Conservation (phyloP, 2,797 vertebrate genomes). For the Chaenodraco wilsoni region DNA sequence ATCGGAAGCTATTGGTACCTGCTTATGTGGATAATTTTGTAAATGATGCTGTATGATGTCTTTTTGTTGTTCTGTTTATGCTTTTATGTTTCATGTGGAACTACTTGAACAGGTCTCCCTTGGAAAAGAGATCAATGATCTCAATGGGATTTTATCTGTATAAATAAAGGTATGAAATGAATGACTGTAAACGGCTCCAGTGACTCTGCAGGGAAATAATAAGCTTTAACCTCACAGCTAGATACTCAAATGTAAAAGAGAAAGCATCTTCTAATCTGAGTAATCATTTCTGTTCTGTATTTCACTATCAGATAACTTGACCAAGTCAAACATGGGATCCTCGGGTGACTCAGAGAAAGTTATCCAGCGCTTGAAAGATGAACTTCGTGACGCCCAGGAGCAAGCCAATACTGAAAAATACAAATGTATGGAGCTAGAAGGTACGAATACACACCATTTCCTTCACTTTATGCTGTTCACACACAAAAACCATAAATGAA, state of each 20-base stretch:
- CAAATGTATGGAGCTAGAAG: conserved; percentile 94
- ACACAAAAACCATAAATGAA: conserved; percentile 1
- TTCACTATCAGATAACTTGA: conserved; percentile 87
- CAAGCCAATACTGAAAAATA: conserved; percentile 90
- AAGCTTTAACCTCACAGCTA: not conserved
- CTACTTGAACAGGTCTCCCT: too few relatives aligned
- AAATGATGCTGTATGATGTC: too few relatives aligned
- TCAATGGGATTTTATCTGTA: too few relatives aligned
- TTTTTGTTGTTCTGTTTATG: too few relatives aligned
- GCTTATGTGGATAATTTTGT: too few relatives aligned
- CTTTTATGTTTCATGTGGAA: too few relatives aligned
- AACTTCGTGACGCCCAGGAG: conserved; percentile 92
- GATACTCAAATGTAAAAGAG: not conserved
- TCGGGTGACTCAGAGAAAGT: conserved; percentile 90
- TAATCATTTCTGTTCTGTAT: conserved; percentile 11
- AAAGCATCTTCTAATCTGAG: not conserved
- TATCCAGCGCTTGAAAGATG: conserved; percentile 91
- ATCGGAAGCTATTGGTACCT: too few relatives aligned
- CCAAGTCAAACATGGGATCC: conserved; percentile 88
- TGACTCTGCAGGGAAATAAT: conserved; percentile 6
- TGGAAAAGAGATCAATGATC: too few relatives aligned
- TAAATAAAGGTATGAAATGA: too few relatives aligned
- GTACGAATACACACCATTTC: conserved; percentile 75
- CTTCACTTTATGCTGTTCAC: not conserved
- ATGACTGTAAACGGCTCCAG: not conserved